Base-by-base conservation (phyloP, 1,140 invertebrate species). In the Pogonognathellus flavescens region DNA sequence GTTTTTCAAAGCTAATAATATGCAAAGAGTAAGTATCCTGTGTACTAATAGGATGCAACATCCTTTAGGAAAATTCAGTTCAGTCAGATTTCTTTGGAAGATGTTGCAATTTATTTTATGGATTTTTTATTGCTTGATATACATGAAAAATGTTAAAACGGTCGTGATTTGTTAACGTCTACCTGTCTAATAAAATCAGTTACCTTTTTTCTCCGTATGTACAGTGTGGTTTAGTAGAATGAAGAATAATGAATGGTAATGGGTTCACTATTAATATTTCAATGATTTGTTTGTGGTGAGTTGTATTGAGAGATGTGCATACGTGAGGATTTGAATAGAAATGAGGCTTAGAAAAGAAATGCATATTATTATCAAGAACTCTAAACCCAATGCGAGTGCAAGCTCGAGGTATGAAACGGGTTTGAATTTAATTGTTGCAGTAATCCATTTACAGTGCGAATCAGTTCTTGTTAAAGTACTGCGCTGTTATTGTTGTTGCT, bases 301-400 rank as follows among this genome's bases (percentile, higher is more conserved):
- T 41, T 80, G 72, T 31, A 80, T 31, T 50, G 49, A 60, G 11
- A 18, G 8, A 55, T 31, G 70, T 76, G 70, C 13, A 18, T 16
- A 55, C 70, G 70, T 76, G 70, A 76, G 70, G 25, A 41, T 76
- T 72, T 76, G 70, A 76, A 76, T 76, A 76, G 70, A 76, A 76
- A 76, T 76, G 70, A 76, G 70, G 31, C 70, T 76, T 76, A 76
- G 72, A 14, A 11, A 80, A 80, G 52, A 80, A 3, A 80, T 16
- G 76, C 72, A 49, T 52, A n/a, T 1, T 52, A 41, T 10, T 72
- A 5, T 49, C 3, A 49, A 25, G 22, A n/a, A 7, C 31, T 41
- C 31, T 41, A 41, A 76, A 76, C 18, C n/a, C 16, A 76, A 49
- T n/a, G n/a, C 72, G 31, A 49, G 16, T 13, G 31, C 72, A 76